Evolutionary conservation across 2,113 vertebrate genomes (phyloP).

Genomic region (Crotalus horridus): DNA sequence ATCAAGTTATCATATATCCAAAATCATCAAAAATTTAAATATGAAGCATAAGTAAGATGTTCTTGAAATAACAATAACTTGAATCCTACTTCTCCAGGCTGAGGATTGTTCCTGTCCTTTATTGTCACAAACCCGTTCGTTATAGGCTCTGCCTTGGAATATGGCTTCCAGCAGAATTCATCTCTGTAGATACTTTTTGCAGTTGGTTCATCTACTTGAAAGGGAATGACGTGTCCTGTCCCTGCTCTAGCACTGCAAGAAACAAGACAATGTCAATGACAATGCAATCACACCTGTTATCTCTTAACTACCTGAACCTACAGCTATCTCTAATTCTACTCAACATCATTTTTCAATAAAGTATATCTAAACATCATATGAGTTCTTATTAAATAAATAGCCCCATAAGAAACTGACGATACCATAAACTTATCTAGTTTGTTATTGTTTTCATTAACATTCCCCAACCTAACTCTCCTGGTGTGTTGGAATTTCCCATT

Average conservation of each 20-base stretch:
- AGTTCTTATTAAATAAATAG: background rate
- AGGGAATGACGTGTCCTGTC: slow-evolving; percentile 63
- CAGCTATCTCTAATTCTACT: background rate
- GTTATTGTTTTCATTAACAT: background rate
- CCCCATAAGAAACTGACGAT: background rate
- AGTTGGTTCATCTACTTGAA: slow-evolving; percentile 62
- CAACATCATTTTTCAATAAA: background rate
- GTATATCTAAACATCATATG: background rate
- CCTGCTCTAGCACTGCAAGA: slow-evolving; percentile 59
- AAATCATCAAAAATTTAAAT: background rate
- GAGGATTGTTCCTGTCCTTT: slow-evolving; percentile 60
- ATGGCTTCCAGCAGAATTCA: slow-evolving; percentile 73
- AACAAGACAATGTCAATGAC: background rate
- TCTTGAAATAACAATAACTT: background rate
- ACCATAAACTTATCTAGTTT: background rate
- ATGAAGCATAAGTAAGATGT: background rate
- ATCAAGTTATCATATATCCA: background rate
- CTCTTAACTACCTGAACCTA: background rate
- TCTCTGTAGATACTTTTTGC: slow-evolving; percentile 68
- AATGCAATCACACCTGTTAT: background rate
- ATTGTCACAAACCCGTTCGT: slow-evolving; percentile 52
- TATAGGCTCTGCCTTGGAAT: slow-evolving; percentile 63
- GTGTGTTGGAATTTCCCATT: background rate
- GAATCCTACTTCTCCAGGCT: slow-evolving; percentile 66
- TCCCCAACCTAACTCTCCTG: background rate